Evolutionary conservation across 1,140 invertebrate species (phyloP).

Genomic region (Anastrepha ludens): DNA sequence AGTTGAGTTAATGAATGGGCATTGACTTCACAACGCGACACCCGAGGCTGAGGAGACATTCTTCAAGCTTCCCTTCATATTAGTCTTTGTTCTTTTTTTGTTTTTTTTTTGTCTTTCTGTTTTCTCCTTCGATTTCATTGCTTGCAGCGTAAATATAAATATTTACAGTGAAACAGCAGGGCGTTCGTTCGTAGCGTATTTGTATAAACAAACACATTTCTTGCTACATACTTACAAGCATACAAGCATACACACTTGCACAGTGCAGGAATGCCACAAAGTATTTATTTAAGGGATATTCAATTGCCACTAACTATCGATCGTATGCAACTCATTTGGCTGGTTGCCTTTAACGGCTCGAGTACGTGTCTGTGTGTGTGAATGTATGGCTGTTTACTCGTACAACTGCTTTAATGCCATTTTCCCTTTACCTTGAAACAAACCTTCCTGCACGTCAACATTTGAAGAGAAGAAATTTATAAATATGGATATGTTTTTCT

Average conservation of each 20-base stretch:
- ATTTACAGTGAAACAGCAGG: conserved; percentile 51
- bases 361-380: no score
- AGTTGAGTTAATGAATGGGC: conserved; percentile 35
- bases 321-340: not conserved
- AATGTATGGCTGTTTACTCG: no score
- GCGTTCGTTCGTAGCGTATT: conserved; percentile 21
- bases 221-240: not conserved
- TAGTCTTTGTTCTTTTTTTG: no score
- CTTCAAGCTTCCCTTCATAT: not conserved
- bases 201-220: not conserved
- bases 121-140: conserved; percentile 23
- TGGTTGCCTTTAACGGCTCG: no score
- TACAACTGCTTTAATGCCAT: no score
- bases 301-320: conserved; percentile 38
- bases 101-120: not conserved
- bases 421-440: no score
- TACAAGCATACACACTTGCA: not conserved
- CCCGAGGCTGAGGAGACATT: not conserved
- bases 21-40: conserved; percentile 44
- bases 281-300: conserved; percentile 25
- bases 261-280: not conserved
- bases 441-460: no score
- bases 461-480: no score
- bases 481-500: not conserved
- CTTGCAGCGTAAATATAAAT: conserved; percentile 43